Evolutionary conservation across 2,888 invertebrate species (phyloP), one percentile per base, ranked within the genome.

Genomic region (Clusia tigrina): DNA sequence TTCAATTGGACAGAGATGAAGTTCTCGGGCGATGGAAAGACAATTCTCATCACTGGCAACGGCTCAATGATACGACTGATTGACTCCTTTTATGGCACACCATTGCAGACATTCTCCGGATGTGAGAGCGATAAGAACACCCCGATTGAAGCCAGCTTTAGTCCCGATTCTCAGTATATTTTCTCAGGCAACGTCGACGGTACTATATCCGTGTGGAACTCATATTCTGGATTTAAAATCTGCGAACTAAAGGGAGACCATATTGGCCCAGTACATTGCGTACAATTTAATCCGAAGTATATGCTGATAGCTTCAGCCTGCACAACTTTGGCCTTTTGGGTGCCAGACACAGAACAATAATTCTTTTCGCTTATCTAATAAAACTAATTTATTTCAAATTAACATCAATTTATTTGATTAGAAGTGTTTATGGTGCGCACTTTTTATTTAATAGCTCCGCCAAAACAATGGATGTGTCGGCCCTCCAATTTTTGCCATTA

Each of bases 251-350:
- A 92, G 83, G 95, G 94, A 15, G 97, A 98, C 81, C 97, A 98
- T 84, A 95, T 95, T 1, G 95, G 94, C 0, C 96, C 98, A 0
- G 96, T 98, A 24, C 97, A 98, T 80, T 97, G 97, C 85, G 95
- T 98, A 63, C 96, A 97, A 80, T 98, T 98, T 81, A 98, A 97
- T 86, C 98, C 98, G 1, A 98, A 97, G 82, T 97, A 94, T 80
- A 98, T 98, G 97, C 95, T 98, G 95, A 85, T 98, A 67, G 96
- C 96, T 15, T 95, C 97, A n/a, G 97, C 97, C n/a, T 98, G 98
- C 83, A 95, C 95, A 55, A 97, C 97, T 82, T 96, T 98, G 96
- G 96, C 94, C 56, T 95, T 95, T 83, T 95, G 95, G 95, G 83
- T 95, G 73, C 95, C 95, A 22, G 91, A 92, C 32, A 87, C 92